Conservation (phyloP, 2,113 vertebrate species). For the Oxyruncus cristatus region DNA sequence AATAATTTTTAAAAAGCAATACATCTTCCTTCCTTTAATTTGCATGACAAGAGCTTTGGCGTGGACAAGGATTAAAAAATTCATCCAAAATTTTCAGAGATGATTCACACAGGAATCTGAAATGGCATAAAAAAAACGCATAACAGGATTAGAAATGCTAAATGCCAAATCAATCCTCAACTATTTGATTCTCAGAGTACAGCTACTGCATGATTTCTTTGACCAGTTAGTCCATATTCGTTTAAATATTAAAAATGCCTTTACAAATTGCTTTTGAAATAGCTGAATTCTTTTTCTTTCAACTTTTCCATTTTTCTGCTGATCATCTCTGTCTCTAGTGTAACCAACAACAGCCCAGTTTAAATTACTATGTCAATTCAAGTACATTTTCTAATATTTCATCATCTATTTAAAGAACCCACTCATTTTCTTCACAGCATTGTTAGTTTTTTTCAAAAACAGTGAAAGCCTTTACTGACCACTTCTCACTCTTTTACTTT, state of each 20-base stretch:
- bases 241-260: background rate
- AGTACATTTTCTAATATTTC: background rate
- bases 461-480: background rate
- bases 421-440: background rate
- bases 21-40: background rate
- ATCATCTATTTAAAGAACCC: background rate
- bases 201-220: background rate
- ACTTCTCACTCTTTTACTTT: background rate
- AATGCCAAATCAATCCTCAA: background rate
- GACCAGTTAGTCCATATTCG: background rate
- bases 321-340: background rate
- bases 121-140: conserved; percentile 17
- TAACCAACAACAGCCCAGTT: background rate
- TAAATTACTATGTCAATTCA: background rate
- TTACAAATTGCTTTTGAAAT: background rate
- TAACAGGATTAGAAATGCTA: background rate
- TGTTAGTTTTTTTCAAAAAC: background rate
- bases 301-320: background rate
- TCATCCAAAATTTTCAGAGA: conserved; percentile 81
- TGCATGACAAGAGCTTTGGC: background rate
- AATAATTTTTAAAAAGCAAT: background rate
- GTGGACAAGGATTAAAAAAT: conserved; percentile 70
- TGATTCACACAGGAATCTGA: conserved; percentile 83
- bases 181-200: background rate
- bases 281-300: background rate